Evolutionary conservation across 2,888 invertebrate species (phyloP).

Genomic region (Lycia hirtaria): DNA sequence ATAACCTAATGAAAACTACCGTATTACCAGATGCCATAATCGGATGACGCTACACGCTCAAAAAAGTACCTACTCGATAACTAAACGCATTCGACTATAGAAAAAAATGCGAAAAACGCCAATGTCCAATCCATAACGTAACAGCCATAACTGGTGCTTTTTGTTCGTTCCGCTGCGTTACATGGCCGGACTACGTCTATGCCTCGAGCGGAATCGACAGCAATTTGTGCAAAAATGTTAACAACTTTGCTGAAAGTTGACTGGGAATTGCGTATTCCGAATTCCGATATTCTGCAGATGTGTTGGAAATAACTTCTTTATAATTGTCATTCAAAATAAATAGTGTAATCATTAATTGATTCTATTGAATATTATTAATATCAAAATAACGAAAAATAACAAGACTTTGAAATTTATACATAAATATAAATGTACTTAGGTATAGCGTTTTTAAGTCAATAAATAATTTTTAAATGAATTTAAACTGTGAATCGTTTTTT

Average conservation of each 20-base stretch:
- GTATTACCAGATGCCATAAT: neutral
- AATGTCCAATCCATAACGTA: slow-evolving; percentile 25
- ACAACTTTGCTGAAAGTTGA: slow-evolving; percentile 24
- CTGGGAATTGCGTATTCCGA: slow-evolving; percentile 7
- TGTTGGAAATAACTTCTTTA: neutral
- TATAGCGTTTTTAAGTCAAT: too few species aligned
- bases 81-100: slow-evolving; percentile 11
- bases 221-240: slow-evolving; percentile 29
- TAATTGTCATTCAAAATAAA: too few species aligned
- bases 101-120: slow-evolving; percentile 21
- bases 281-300: slow-evolving; percentile 5
- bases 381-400: too few species aligned
- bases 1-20: neutral
- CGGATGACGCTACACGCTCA: neutral
- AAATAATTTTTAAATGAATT: too few species aligned
- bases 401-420: too few species aligned
- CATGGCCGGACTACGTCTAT: neutral
- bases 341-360: too few species aligned
- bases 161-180: slow-evolving; percentile 33
- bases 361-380: too few species aligned
- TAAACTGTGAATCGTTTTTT: too few species aligned
- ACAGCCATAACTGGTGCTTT: slow-evolving; percentile 17
- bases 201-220: slow-evolving; percentile 10
- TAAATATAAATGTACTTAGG: too few species aligned
- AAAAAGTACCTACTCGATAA: neutral